phyloP scores from a whole-genome alignment of 2,888 invertebrate genomes.

The Apodemia mormo region DNA sequence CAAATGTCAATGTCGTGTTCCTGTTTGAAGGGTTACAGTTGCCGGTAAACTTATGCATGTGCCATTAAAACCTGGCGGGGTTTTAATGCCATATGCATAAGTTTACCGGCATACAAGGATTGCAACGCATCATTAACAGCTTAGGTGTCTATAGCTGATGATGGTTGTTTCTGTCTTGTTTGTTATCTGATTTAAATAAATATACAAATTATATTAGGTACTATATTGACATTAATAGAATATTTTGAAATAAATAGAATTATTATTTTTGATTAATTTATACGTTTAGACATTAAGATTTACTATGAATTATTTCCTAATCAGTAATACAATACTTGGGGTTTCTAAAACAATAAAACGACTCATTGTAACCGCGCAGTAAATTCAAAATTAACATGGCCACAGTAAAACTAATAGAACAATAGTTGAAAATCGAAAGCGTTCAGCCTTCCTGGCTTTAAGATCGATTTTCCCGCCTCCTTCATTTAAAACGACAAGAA shows the following conservation, averaged over 20 bases:
- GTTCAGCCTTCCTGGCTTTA: slow-evolving; percentile 36
- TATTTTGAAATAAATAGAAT: neutral
- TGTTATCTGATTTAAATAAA: too few species aligned
- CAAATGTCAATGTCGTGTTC: too few species aligned
- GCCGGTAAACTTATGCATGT: too few species aligned
- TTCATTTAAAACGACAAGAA: slow-evolving; percentile 54
- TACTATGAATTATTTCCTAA: slow-evolving; percentile 8
- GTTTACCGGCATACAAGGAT: too few species aligned
- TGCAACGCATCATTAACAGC: too few species aligned
- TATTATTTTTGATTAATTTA: neutral
- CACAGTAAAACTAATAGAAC: slow-evolving; percentile 37
- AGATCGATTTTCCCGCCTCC: slow-evolving; percentile 47
- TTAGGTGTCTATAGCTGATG: too few species aligned
- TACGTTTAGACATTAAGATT: neutral
- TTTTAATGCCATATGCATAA: too few species aligned
- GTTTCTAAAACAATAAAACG: slow-evolving; percentile 40
- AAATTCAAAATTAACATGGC: slow-evolving; percentile 28
- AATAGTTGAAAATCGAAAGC: slow-evolving; percentile 52
- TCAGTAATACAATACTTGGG: slow-evolving; percentile 9
- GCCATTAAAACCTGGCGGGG: too few species aligned
- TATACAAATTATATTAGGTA: too few species aligned
- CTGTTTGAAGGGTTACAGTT: too few species aligned
- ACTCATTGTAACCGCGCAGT: slow-evolving; percentile 34
- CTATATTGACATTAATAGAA: too few species aligned
- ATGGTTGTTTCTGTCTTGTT: too few species aligned